A percentile compares a stretch with the other conserved stretches of the same genome.
These are phyloP conservation scores for Euclidia mi DNA, from an alignment of 2,888 invertebrate genomes.

Conservation along the genomic window DNA sequence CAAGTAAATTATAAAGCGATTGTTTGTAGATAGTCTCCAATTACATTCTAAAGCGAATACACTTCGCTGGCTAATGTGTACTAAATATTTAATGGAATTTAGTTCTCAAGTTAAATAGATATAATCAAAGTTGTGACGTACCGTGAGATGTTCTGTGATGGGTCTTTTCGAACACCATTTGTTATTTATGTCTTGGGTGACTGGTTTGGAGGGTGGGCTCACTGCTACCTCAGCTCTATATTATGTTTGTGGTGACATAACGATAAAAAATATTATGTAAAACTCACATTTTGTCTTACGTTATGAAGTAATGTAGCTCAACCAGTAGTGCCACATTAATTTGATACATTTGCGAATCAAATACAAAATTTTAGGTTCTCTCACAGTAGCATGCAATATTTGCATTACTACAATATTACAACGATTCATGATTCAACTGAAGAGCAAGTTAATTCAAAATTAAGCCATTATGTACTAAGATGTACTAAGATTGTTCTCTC, in stretches of 20 bases:
- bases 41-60: conserved; percentile 41
- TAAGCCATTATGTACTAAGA: no score
- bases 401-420: no score
- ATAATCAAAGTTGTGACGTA: conserved; percentile 77
- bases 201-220: conserved; percentile 43
- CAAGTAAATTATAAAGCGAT: conserved; percentile 24
- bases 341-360: no score
- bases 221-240: conserved; percentile 7
- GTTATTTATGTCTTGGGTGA: conserved; percentile 70
- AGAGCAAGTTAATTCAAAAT: no score
- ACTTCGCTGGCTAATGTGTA: conserved; percentile 32
- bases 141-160: conserved; percentile 63
- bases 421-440: no score
- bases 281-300: no score
- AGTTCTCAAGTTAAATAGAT: conserved; percentile 72
- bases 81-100: conserved; percentile 64
- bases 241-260: conserved; percentile 10
- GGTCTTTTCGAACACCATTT: conserved; percentile 73
- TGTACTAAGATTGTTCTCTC: no score
- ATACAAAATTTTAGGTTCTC: no score
- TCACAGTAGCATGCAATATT: no score
- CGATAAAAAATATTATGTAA: conserved; percentile 18
- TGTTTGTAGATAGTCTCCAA: conserved; percentile 29
- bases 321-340: no score
- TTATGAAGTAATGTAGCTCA: no score